Base-by-base conservation (phyloP, 2,797 vertebrate genomes). In the Pangasius macronema region DNA sequence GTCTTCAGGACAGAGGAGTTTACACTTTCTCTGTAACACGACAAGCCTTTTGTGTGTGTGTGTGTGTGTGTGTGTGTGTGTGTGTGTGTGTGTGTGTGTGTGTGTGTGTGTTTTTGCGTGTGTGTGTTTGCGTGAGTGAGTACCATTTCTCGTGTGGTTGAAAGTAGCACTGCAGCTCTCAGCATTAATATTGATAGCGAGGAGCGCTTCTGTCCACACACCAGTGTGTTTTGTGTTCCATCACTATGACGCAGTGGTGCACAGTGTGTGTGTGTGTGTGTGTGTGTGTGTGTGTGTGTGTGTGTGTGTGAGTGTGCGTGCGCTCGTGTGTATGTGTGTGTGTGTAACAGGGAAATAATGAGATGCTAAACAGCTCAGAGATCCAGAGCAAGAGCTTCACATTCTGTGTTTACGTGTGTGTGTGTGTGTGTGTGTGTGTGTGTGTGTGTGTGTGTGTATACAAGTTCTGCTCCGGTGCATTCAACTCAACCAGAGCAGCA, bases 161-260 rank as follows among this genome's bases (percentile, higher is more conserved):
- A 46, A 46, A 46, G 70, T 73, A 73, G 70, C 70, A 46, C 27
- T 30, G 46, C 73, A 51, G 27, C 73, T 53, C 73, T 30, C n/a
- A 30, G 49, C 73, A 79, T 79, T 79, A 57, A 79, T 79, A 79
- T 79, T 79, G n/a, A 79, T 79, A 24, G 76, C 13, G 51, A 9
- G 16, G 18, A 79, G 76, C 10, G 30, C 7, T 11, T 57, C n/a
- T 55, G 76, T 79, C 76, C 53, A 57, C 76, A 79, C 16, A 55
- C 76, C 51, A 22, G 76, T 79, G 30, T 24, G 77, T 80, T 57
- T 39, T 57, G 30, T 53, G 46, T 53, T 30, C 49, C 46, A 30
- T 53, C 46, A 76, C 30, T 36, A 39, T 57, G 53, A 80, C 36
- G 77, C 30, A 55, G 76, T 79, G 75, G 13, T 30, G 27, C 24